phyloP scores from a whole-genome alignment of 2,113 vertebrate genomes.

The Alethe castanea region DNA sequence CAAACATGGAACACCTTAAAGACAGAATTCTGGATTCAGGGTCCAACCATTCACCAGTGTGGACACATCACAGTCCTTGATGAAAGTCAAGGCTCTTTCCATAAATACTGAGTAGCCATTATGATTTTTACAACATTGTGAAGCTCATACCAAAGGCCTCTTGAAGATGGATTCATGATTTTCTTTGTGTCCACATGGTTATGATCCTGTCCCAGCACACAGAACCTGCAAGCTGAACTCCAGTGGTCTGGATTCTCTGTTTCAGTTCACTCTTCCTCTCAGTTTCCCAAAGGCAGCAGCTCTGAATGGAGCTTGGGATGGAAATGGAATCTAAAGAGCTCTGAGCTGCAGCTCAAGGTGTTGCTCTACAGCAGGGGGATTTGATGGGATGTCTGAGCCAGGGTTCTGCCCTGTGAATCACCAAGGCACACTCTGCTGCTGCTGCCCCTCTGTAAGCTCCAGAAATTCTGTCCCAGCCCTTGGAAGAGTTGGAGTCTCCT shows the following conservation, averaged over 20 bases:
- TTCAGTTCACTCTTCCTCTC: background rate
- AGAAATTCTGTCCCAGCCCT: background rate
- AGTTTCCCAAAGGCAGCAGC: background rate
- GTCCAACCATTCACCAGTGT: background rate
- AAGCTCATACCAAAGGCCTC: background rate
- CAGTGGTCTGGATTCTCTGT: background rate
- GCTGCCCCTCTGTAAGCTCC: background rate
- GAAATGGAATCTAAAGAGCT: background rate
- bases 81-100: background rate
- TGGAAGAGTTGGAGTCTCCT: background rate
- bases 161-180: background rate
- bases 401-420: background rate
- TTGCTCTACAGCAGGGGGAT: no score
- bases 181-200: background rate
- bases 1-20: background rate
- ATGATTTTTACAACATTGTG: background rate
- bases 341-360: background rate
- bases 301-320: background rate
- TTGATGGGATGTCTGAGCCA: background rate
- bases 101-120: background rate
- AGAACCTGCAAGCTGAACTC: background rate
- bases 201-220: background rate
- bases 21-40: background rate
- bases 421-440: background rate
- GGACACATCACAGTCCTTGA: background rate